phyloP scores from a whole-genome alignment of 2,888 invertebrate genomes.

The Synanthedon myopaeformis region DNA sequence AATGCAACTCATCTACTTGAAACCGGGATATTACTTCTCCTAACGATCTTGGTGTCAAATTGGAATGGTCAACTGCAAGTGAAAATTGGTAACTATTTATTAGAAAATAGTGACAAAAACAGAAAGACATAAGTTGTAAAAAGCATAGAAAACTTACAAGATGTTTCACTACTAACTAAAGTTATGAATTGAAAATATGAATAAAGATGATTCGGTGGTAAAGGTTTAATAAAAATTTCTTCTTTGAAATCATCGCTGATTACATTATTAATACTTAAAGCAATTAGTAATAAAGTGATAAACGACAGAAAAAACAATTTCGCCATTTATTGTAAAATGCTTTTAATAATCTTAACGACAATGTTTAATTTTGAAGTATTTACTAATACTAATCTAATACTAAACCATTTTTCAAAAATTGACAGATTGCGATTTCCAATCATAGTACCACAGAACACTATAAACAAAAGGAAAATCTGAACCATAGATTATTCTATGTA shows the following conservation, averaged over 20 bases:
- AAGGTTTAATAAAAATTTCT: constrained; percentile 88
- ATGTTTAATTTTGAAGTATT: not conserved
- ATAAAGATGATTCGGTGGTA: constrained; percentile 86
- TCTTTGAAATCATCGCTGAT: constrained; percentile 82
- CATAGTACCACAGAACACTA: too few relatives aligned
- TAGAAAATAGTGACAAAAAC: not conserved
- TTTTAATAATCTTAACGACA: not conserved
- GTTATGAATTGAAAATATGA: constrained; percentile 93
- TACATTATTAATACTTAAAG: constrained; percentile 13
- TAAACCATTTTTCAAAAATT: too few relatives aligned
- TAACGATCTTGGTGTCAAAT: constrained; percentile 88
- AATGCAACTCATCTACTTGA: constrained; percentile 89
- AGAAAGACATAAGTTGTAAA: not conserved
- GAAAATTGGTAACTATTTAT: constrained; percentile 1
- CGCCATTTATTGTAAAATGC: not conserved
- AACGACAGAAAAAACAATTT: not conserved
- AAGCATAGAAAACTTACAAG: constrained; percentile 66
- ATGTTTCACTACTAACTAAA: constrained; percentile 73
- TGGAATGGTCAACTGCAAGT: constrained; percentile 81
- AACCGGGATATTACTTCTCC: constrained; percentile 89
- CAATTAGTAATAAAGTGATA: constrained; percentile 7
- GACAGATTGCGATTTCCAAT: too few relatives aligned
- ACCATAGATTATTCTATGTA: too few relatives aligned
- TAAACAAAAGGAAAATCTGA: too few relatives aligned
- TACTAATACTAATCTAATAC: too few relatives aligned